Evolutionary conservation across 1,140 invertebrate genomes (phyloP).

Genomic region (Apocrypta bakeri): DNA sequence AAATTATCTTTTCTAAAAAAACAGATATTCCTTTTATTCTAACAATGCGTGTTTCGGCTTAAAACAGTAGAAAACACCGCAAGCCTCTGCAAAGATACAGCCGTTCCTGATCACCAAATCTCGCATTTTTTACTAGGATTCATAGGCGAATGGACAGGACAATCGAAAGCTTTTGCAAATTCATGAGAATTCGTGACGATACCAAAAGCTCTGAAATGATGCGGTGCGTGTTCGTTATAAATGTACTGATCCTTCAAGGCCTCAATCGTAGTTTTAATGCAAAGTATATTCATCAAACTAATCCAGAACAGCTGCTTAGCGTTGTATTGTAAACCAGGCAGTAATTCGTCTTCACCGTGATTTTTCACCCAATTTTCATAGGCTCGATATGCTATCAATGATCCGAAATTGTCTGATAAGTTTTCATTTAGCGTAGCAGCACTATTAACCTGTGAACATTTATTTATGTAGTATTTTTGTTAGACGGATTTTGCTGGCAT

Average conservation of each 20-base stretch:
- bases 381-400: conserved; percentile 62
- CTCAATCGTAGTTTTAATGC: conserved; percentile 62
- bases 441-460: conserved; percentile 67
- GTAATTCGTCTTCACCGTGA: conserved; percentile 59
- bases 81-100: too few relatives aligned
- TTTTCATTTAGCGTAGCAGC: conserved; percentile 77
- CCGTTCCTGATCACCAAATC: conserved; percentile 25
- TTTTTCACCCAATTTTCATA: conserved; percentile 59
- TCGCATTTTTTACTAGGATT: conserved; percentile 62
- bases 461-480: not conserved
- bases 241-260: conserved; percentile 59
- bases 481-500: not conserved
- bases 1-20: too few relatives aligned
- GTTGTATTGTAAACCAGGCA: conserved; percentile 71
- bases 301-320: conserved; percentile 77
- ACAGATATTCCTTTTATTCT: too few relatives aligned
- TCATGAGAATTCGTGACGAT: conserved; percentile 78
- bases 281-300: conserved; percentile 71
- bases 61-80: too few relatives aligned
- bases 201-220: conserved; percentile 75
- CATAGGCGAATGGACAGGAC: conserved; percentile 74
- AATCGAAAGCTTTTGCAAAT: conserved; percentile 78
- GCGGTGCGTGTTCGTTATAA: conserved; percentile 70
- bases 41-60: too few relatives aligned
- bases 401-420: conserved; percentile 80